Conservation (phyloP, 2,888 invertebrate genomes). For the Orchesellides sinensis region DNA sequence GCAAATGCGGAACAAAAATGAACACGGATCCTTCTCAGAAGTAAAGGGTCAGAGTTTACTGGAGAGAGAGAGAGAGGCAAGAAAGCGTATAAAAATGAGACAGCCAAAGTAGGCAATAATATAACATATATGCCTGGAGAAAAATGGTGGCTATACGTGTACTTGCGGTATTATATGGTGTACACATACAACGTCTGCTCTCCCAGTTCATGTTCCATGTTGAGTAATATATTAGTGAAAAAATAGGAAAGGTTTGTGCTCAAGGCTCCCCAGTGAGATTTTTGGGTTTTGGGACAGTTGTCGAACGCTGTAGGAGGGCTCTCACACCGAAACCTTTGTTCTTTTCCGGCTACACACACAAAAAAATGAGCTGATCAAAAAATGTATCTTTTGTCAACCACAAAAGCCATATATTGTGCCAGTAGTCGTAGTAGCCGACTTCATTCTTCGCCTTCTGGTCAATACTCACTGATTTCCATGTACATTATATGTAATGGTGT, state of each 20-base stretch:
- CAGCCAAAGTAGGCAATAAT: slow-evolving; percentile 4
- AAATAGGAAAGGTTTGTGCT: slow-evolving; percentile 58
- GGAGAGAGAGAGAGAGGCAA: slow-evolving; percentile 22
- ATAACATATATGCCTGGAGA: neutral
- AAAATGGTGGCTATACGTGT: slow-evolving; percentile 11
- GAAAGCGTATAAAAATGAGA: slow-evolving; percentile 31
- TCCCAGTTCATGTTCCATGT: slow-evolving; percentile 8
- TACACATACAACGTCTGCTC: neutral
- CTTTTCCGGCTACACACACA: slow-evolving; percentile 71
- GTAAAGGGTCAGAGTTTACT: slow-evolving; percentile 69
- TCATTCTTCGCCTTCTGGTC: neutral
- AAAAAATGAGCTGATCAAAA: slow-evolving; percentile 44
- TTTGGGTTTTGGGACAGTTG: slow-evolving; percentile 75
- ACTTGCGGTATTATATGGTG: neutral
- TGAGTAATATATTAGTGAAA: neutral
- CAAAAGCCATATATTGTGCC: slow-evolving; percentile 58
- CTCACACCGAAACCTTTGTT: slow-evolving; percentile 73
- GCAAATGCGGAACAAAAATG: slow-evolving; percentile 7
- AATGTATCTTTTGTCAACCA: slow-evolving; percentile 67
- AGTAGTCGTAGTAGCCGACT: neutral
- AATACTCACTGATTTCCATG: neutral
- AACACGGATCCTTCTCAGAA: slow-evolving; percentile 58
- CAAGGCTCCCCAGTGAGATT: slow-evolving; percentile 74
- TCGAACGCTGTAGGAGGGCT: slow-evolving; percentile 73
- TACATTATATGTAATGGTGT: too few relatives aligned